Percentiles rank a stretch among this genome's conserved stretches.
Evolutionary conservation across 2,797 vertebrate genomes (phyloP).

Genomic region (Mus minutoides): DNA sequence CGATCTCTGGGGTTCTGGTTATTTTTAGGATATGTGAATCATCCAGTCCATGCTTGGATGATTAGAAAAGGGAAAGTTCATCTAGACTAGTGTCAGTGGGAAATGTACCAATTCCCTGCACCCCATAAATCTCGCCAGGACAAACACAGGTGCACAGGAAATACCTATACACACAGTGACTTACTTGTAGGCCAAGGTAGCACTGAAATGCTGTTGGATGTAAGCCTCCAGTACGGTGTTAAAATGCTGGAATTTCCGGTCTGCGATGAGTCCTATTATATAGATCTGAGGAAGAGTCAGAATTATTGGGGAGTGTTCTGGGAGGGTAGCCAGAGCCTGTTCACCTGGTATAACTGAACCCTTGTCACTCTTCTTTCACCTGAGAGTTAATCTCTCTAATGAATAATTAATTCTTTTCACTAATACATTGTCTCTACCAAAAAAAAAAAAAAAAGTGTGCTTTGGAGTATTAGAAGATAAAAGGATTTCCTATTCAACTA

Average conservation of each 20-base stretch:
- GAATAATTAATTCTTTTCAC: conserved; percentile 7
- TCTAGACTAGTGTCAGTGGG: background rate
- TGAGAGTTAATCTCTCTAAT: conserved; percentile 11
- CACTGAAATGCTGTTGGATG: conserved; percentile 99
- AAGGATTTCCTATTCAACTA: conserved; percentile 24
- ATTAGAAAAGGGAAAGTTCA: conserved; percentile 30
- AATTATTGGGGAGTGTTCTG: conserved; percentile 48
- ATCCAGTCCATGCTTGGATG: background rate
- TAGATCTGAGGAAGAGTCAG: conserved; percentile 91
- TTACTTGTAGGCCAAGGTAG: conserved; percentile 98
- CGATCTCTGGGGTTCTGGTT: background rate
- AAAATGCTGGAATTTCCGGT: conserved; percentile 99
- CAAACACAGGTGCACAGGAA: background rate
- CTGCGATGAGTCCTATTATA: conserved; percentile 97
- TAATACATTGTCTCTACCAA: background rate
- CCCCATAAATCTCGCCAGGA: background rate
- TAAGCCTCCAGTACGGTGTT: conserved; percentile 98
- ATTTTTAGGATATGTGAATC: conserved; percentile 20
- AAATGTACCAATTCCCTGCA: background rate
- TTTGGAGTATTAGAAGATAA: background rate
- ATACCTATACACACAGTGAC: conserved; percentile 74
- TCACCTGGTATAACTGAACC: background rate
- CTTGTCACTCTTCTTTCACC: background rate
- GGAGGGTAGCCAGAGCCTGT: background rate
- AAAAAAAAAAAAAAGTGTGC: conserved; percentile 27